These are phyloP conservation scores for Poeciliopsis retropinna DNA, from an alignment of 2,113 vertebrate genomes.

Conservation along the genomic window DNA sequence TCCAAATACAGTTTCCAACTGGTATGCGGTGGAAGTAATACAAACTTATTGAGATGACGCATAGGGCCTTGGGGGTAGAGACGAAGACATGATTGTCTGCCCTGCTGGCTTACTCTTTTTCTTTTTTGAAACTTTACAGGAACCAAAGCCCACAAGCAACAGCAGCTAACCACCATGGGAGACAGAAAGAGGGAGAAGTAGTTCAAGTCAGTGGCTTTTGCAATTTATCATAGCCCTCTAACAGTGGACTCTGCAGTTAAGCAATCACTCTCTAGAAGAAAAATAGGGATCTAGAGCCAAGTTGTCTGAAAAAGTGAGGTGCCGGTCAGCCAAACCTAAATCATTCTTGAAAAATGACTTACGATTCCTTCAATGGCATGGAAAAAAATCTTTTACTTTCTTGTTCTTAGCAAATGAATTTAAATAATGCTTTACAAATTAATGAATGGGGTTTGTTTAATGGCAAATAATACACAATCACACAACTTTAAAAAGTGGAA, in stretches of 20 bases:
- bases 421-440: too few relatives aligned
- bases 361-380: constrained; percentile 7
- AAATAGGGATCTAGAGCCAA: constrained; percentile 48
- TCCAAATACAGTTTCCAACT: constrained; percentile 57
- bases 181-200: constrained; percentile 42
- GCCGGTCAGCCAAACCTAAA: constrained; percentile 30
- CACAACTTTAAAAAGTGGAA: too few relatives aligned
- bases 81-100: constrained; percentile 68
- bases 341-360: constrained; percentile 19
- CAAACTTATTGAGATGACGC: constrained; percentile 76
- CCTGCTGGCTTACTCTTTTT: constrained; percentile 47
- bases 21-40: constrained; percentile 53
- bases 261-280: constrained; percentile 36
- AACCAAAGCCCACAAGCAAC: constrained; percentile 47
- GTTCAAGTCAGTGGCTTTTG: constrained; percentile 52
- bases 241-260: constrained; percentile 40
- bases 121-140: constrained; percentile 45
- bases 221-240: constrained; percentile 54
- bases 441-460: too few relatives aligned
- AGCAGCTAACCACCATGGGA: constrained; percentile 42
- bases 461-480: too few relatives aligned
- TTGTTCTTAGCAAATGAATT: neutral
- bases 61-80: constrained; percentile 66
- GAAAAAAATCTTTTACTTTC: neutral
- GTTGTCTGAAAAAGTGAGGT: constrained; percentile 38